Conservation (phyloP, 2,888 invertebrate species). For the Strigamia maritima region DNA sequence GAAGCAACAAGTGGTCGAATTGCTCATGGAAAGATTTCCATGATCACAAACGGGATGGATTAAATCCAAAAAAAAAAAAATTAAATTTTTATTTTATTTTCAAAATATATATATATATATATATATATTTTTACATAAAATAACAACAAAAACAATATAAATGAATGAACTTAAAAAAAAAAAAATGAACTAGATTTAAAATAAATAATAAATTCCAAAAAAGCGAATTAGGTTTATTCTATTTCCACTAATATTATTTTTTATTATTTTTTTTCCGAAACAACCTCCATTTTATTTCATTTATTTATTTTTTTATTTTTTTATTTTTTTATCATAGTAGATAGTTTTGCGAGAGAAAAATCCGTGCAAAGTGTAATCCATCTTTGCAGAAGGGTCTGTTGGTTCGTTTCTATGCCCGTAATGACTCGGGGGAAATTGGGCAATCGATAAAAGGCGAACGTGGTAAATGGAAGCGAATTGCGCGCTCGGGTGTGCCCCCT, state of each 20-base stretch:
- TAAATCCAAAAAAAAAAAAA: background rate
- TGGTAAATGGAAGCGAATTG: slow-evolving; percentile 1
- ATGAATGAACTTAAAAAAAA: no score
- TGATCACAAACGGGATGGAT: background rate
- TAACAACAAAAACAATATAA: no score
- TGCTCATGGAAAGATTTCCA: background rate
- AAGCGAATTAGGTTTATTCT: no score
- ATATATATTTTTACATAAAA: no score
- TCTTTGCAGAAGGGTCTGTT: background rate
- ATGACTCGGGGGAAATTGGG: slow-evolving; percentile 20
- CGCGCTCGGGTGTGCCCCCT: background rate
- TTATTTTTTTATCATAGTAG: background rate
- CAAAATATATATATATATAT: no score
- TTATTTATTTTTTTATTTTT: no score
- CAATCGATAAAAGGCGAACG: slow-evolving; percentile 12
- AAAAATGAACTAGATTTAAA: no score
- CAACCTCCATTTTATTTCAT: background rate
- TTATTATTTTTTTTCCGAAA: no score
- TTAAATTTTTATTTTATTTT: no score
- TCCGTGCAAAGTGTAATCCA: slow-evolving; percentile 6
- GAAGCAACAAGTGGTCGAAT: background rate
- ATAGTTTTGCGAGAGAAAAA: background rate
- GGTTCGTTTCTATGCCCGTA: background rate
- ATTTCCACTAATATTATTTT: no score
- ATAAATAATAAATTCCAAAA: no score